Evolutionary conservation across 2,888 invertebrate genomes (phyloP), one percentile per base, ranked within the genome.

Genomic region (Noctua janthina): DNA sequence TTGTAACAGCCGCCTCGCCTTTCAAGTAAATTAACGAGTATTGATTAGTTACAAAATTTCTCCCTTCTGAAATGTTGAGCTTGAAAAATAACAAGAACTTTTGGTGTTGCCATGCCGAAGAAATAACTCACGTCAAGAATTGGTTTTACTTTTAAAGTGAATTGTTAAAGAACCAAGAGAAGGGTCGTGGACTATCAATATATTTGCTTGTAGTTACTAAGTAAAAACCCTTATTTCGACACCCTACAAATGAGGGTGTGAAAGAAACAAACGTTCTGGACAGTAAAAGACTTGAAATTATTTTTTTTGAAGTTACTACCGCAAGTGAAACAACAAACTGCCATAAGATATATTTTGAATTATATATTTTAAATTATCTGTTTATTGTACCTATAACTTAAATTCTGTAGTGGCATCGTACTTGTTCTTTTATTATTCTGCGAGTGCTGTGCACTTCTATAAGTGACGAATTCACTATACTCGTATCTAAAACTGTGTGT

Each of bases 21-120:
- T 75, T 78, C 51, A 66, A 80, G 49, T 51, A 83, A 86, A 83
- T 85, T 76, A 82, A 79, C 75, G 64, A 79, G 74, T 84, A 88
- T 86, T 78, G 86, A 88, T 87, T 74, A 51, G 29, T 77, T 70
- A 56, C 77, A 56, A 86, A 76, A 78, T 72, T 79, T 59, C 39
- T 39, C n/a, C 29, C n/a, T 77, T 74, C 20, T 39, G 70, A 66
- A 76, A 64, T 74, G 17, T 68, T 43, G 13, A 59, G 78, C 43
- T 23, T 75, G 67, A 76, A 85, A 87, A 85, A 80, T 79, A 76
- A 76, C 51, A 73, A 72, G 67, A 56, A 70, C 43, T 76, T 77
- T 76, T 59, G 62, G 46, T 86, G 59, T 71, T 85, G 43, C 84
- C 56, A 73, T 67, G 39, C 56, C 39, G 75, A 80, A 73, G 64